Evolutionary conservation across 2,888 invertebrate genomes (phyloP).

Genomic region (Aphodius sticticus): DNA sequence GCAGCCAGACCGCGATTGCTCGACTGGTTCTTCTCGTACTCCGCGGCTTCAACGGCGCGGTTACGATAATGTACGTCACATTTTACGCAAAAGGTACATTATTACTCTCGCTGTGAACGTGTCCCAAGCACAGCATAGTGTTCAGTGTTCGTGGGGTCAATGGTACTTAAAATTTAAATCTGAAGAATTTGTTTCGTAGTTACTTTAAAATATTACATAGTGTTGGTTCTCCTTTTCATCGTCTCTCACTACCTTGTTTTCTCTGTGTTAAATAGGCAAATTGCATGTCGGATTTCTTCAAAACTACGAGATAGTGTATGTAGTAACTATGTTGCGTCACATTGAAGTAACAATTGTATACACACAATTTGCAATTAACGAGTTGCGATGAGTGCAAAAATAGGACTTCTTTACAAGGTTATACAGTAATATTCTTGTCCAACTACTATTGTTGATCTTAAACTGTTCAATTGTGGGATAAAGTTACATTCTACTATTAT

Average conservation of each 20-base stretch:
- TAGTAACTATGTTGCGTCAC: not conserved
- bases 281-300: not conserved
- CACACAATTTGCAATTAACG: too few species aligned
- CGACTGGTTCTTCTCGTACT: constrained; percentile 10
- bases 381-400: too few species aligned
- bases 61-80: not conserved
- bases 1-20: constrained; percentile 11
- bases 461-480: too few species aligned
- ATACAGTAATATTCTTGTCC: too few species aligned
- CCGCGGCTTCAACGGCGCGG: not conserved
- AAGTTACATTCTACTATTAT: too few species aligned
- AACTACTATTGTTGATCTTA: too few species aligned
- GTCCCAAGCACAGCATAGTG: not conserved
- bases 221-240: not conserved
- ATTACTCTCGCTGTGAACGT: not conserved
- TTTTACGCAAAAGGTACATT: not conserved
- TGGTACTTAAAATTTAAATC: not conserved
- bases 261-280: not conserved
- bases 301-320: not conserved
- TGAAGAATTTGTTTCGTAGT: not conserved
- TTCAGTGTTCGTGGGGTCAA: not conserved
- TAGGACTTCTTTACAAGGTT: too few species aligned
- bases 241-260: not conserved
- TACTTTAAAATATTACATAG: constrained; percentile 7
- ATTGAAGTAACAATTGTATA: not conserved